Evolutionary conservation across 2,113 vertebrate species (phyloP), one percentile per base, ranked within the genome.

Genomic region (Sciurus niger): DNA sequence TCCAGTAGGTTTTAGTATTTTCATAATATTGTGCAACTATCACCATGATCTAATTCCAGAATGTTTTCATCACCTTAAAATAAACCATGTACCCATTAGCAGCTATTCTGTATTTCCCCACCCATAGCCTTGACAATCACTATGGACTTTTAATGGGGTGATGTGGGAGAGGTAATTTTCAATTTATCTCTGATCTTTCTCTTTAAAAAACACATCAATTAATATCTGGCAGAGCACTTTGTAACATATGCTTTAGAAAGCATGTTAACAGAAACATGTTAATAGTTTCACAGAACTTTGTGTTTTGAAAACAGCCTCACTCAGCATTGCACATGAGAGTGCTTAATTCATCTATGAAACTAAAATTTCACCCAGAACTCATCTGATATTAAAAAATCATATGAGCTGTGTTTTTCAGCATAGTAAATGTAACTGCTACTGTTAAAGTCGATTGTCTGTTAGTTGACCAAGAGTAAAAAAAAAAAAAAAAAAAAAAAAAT

Each of bases 321-420:
- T 83, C 55, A 53, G 8, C 40, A 28, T 43, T 82, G 20, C n/a
- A 74, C 20, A 51, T 25, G 46, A 76, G 32, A 34, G 32, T 37
- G 40, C 2, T 51, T 14, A 28, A 58, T 70, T 43, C 60, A 90
- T 32, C 18, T 48, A 92, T 46, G 32, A 74, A 87, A 76, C 9
- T 55, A 43, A 95, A 92, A 88, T 76, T 82, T 92, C 51, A 74
- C 55, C 84, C n/a, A 82, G 32, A 92, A 28, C 2, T 58, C 58
- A 67, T 37, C 32, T 68, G 34, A 8, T 68, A 43, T 76, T 68
- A 37, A 46, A 70, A 60, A 53, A 67, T 76, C 65, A 34, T 74
- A 67, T 32, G 58, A 80, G 20, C 16, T 37, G 4, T 73, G 14
- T 86, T 72, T 90, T 73, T 90, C 25, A 16, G 63, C 60, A 79